A percentile compares a stretch with the other conserved stretches of the same genome.
These are phyloP conservation scores for Lophius piscatorius DNA, from an alignment of 2,113 vertebrate species.

Conservation along the genomic window DNA sequence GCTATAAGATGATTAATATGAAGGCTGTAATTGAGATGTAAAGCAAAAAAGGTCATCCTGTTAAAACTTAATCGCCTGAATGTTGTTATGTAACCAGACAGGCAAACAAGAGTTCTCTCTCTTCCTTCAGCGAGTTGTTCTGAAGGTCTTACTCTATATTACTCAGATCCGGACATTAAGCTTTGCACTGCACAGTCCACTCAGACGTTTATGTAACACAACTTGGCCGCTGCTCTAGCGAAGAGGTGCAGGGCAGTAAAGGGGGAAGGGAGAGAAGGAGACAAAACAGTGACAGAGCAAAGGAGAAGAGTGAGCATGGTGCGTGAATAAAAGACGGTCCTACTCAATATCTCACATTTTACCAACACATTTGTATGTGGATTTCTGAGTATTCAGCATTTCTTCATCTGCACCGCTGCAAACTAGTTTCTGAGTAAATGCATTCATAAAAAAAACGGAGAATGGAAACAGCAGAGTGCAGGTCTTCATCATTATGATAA, in stretches of 20 bases:
- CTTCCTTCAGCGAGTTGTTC: constrained; percentile 17
- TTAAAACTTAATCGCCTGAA: constrained; percentile 57
- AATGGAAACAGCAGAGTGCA: background rate
- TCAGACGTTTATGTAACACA: constrained; percentile 61
- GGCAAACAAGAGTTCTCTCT: constrained; percentile 6
- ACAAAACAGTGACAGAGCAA: background rate
- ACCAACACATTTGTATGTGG: background rate
- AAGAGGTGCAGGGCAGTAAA: constrained; percentile 12
- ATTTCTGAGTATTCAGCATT: background rate
- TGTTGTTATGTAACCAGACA: constrained; percentile 47
- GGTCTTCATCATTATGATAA: constrained; percentile 4
- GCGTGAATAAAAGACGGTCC: background rate
- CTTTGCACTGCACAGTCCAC: constrained; percentile 9
- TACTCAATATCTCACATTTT: background rate
- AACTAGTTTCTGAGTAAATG: background rate
- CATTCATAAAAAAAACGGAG: too few relatives aligned
- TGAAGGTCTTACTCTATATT: constrained; percentile 35
- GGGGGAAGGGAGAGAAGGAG: background rate
- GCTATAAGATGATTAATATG: constrained; percentile 6
- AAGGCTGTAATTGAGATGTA: constrained; percentile 43
- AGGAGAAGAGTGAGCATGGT: background rate
- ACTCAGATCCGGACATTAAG: constrained; percentile 36
- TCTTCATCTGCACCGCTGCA: background rate
- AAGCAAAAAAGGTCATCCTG: constrained; percentile 53
- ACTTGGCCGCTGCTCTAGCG: constrained; percentile 36